Evolutionary conservation across 2,113 vertebrate species (phyloP).

Genomic region (Calyptommatus sinebrachiatus): DNA sequence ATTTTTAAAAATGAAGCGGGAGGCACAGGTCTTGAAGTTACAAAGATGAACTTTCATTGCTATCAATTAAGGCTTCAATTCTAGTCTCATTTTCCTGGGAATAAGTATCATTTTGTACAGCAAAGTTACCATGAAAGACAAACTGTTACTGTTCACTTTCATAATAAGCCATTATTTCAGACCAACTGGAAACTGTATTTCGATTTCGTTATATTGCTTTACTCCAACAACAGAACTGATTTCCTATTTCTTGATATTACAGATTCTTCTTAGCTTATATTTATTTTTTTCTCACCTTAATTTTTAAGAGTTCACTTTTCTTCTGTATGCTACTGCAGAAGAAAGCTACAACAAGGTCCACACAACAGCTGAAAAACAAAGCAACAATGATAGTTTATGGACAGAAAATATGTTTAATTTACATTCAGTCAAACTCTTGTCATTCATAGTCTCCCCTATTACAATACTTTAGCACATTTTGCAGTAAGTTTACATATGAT

Average conservation of each 20-base stretch:
- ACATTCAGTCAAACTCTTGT: neutral
- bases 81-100: too few species aligned
- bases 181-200: too few species aligned
- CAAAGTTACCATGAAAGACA: too few species aligned
- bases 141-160: too few species aligned
- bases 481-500: neutral
- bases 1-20: neutral
- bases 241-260: too few species aligned
- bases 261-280: too few species aligned
- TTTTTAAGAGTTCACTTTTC: neutral
- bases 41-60: neutral
- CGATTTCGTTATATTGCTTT: too few species aligned
- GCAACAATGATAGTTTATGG: neutral
- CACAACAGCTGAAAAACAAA: neutral
- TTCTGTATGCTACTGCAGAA: neutral
- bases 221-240: too few species aligned
- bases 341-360: neutral
- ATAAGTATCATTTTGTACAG: too few species aligned
- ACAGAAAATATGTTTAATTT: neutral
- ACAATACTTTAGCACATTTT: neutral
- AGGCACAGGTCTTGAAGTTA: fast-evolving
- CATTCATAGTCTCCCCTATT: neutral
- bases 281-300: too few species aligned
- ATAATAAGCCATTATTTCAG: too few species aligned
- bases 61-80: neutral